A percentile compares a stretch with the other conserved stretches of the same genome.
phyloP scores from a whole-genome alignment of 2,797 vertebrate genomes.

The Naso thynnoides region DNA sequence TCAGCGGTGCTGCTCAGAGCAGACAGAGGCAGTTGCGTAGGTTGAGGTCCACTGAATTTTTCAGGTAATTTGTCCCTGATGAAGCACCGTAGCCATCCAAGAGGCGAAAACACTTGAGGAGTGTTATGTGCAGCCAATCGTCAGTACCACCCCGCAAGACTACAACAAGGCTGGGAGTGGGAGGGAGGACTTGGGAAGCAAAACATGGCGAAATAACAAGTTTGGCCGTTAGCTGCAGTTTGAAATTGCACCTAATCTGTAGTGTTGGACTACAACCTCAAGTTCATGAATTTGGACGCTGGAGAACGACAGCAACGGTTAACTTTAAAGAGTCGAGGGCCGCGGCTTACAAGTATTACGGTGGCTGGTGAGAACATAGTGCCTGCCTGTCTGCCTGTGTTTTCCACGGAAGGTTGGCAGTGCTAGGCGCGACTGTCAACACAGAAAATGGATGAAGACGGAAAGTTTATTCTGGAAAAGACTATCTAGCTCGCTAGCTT shows the following conservation, averaged over 20 bases:
- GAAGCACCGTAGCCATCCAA: slow-evolving; percentile 76
- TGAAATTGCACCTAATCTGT: slow-evolving; percentile 33
- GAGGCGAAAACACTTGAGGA: slow-evolving; percentile 75
- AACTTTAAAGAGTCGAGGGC: slow-evolving; percentile 54
- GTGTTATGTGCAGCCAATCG: slow-evolving; percentile 70
- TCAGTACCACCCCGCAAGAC: slow-evolving; percentile 57
- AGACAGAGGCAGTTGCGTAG: slow-evolving; percentile 34
- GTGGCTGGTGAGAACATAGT: slow-evolving; percentile 44
- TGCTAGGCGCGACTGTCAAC: slow-evolving; percentile 81
- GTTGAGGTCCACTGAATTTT: slow-evolving; percentile 26
- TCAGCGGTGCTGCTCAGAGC: slow-evolving; percentile 10
- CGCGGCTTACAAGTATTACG: slow-evolving; percentile 55
- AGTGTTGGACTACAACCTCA: slow-evolving; percentile 38
- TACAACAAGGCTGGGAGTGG: slow-evolving; percentile 56
- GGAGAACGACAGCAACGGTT: slow-evolving; percentile 33
- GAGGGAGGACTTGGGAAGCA: slow-evolving; percentile 73
- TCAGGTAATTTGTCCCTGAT: slow-evolving; percentile 81
- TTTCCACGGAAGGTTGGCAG: slow-evolving; percentile 76
- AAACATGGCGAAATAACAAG: slow-evolving; percentile 83
- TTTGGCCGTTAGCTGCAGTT: slow-evolving; percentile 63
- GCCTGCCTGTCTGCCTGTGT: slow-evolving; percentile 49
- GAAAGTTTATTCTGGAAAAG: slow-evolving; percentile 72
- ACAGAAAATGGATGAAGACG: slow-evolving; percentile 73
- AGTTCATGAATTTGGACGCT: slow-evolving; percentile 33
- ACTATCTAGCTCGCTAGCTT: slow-evolving; percentile 56